A percentile compares a stretch with the other conserved stretches of the same genome.
Evolutionary conservation across 2,888 invertebrate genomes (phyloP).

Genomic region (Noctua janthina): DNA sequence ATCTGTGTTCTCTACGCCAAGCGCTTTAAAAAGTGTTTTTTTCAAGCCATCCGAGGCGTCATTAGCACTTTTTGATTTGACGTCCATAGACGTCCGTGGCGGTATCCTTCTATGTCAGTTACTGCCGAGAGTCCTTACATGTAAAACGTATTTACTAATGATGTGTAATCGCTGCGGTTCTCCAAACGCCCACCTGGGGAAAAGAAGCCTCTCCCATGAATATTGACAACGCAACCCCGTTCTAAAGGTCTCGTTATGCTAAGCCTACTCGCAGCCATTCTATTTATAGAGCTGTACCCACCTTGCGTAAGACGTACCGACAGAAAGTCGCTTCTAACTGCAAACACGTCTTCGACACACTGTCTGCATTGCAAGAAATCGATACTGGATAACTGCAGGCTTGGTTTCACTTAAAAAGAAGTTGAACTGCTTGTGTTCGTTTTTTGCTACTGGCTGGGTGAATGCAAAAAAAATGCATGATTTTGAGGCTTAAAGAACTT

Average conservation of each 20-base stretch:
- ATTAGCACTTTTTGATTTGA: no score
- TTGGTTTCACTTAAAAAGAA: constrained; percentile 49
- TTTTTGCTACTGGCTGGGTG: neutral
- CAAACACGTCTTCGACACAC: constrained; percentile 63
- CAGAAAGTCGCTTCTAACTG: constrained; percentile 63
- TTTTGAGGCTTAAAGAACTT: neutral
- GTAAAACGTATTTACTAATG: neutral
- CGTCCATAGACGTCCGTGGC: no score
- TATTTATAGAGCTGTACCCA: constrained; percentile 56
- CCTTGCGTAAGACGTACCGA: constrained; percentile 60
- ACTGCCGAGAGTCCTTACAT: neutral
- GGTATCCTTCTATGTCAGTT: neutral
- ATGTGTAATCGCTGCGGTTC: neutral
- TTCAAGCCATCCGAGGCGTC: no score
- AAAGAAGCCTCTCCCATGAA: constrained; percentile 37
- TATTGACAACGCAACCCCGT: constrained; percentile 40
- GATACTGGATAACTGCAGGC: constrained; percentile 44
- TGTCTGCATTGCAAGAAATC: constrained; percentile 62
- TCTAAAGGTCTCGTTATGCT: constrained; percentile 54
- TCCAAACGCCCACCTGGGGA: constrained; percentile 3
- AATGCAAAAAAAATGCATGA: neutral
- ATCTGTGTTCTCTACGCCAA: no score
- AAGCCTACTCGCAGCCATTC: constrained; percentile 34
- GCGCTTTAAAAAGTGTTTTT: no score
- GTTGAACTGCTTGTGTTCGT: neutral